These are phyloP conservation scores for Lepidocolaptes lacrymiger DNA, from an alignment of 2,797 vertebrate genomes.

Conservation along the genomic window DNA sequence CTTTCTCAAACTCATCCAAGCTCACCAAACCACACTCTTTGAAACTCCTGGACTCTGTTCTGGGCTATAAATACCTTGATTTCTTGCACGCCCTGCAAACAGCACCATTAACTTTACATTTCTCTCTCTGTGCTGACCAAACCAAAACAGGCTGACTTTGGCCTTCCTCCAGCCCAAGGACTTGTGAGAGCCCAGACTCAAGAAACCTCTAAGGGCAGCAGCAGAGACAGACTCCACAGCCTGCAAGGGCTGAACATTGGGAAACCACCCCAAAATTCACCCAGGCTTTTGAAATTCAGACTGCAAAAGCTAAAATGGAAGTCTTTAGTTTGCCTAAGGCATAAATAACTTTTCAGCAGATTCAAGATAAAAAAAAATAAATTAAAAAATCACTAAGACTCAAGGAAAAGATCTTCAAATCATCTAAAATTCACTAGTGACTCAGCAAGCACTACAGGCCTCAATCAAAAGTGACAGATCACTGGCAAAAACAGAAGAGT, in stretches of 20 bases:
- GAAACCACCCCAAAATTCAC: neutral
- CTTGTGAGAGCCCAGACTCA: neutral
- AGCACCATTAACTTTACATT: neutral
- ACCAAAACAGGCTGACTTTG: neutral
- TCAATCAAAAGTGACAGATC: constrained; percentile 26
- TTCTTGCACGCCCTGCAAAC: constrained; percentile 10
- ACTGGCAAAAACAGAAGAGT: neutral
- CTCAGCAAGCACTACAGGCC: neutral
- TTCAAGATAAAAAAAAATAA: neutral
- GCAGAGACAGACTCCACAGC: neutral
- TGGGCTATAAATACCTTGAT: constrained; percentile 26
- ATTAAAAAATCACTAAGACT: neutral
- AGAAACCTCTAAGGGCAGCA: neutral
- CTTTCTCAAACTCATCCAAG: neutral
- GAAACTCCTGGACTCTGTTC: neutral
- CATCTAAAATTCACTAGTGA: neutral
- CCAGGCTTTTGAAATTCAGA: neutral
- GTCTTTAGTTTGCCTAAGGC: neutral
- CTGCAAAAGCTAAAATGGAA: neutral
- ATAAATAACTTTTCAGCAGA: neutral
- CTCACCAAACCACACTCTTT: neutral
- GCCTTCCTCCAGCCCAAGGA: neutral
- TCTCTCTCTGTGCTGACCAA: neutral
- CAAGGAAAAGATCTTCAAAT: neutral
- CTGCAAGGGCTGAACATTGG: neutral